A percentile compares a stretch with the other conserved stretches of the same genome.
Evolutionary conservation across 1,140 invertebrate species (phyloP).

Genomic region (Ceratoteleas bidentatus): DNA sequence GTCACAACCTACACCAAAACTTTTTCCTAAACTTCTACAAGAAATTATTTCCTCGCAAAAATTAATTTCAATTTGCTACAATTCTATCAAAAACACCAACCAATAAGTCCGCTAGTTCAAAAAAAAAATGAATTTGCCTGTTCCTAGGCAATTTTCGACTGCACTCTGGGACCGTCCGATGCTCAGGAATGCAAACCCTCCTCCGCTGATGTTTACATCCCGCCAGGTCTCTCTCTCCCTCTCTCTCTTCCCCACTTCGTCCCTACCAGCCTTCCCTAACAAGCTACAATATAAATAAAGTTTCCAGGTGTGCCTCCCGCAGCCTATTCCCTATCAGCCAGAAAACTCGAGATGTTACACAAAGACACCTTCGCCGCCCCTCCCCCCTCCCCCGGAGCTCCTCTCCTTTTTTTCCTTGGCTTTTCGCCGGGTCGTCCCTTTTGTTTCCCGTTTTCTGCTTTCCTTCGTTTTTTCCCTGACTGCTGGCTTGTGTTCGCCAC

Average conservation of each 20-base stretch:
- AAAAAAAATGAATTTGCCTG: too few species aligned
- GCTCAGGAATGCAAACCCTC: too few species aligned
- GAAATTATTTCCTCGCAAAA: too few species aligned
- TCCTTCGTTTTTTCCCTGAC: slow-evolving; percentile 11
- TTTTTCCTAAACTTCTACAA: too few species aligned
- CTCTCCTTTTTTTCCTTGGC: slow-evolving; percentile 3
- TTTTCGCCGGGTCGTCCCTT: slow-evolving; percentile 1
- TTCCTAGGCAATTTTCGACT: too few species aligned
- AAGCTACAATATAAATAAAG: slow-evolving; percentile 58
- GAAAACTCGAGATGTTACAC: slow-evolving; percentile 27
- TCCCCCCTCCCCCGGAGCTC: not conserved
- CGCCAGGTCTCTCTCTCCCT: slow-evolving; percentile 9
- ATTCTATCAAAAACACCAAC: too few species aligned
- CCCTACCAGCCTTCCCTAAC: slow-evolving; percentile 34
- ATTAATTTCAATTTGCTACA: too few species aligned
- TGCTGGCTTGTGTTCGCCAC: slow-evolving; percentile 7
- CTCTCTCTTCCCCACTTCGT: slow-evolving; percentile 3
- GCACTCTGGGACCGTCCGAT: too few species aligned
- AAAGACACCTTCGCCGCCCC: slow-evolving; percentile 20
- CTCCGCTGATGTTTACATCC: too few species aligned
- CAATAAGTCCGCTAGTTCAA: too few species aligned
- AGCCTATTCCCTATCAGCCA: slow-evolving; percentile 31
- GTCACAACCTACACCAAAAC: too few species aligned
- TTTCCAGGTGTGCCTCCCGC: slow-evolving; percentile 41
- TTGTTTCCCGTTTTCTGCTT: slow-evolving; percentile 6